Conservation (phyloP, 1,140 invertebrate genomes). For the Metopolophium dirhodum region DNA sequence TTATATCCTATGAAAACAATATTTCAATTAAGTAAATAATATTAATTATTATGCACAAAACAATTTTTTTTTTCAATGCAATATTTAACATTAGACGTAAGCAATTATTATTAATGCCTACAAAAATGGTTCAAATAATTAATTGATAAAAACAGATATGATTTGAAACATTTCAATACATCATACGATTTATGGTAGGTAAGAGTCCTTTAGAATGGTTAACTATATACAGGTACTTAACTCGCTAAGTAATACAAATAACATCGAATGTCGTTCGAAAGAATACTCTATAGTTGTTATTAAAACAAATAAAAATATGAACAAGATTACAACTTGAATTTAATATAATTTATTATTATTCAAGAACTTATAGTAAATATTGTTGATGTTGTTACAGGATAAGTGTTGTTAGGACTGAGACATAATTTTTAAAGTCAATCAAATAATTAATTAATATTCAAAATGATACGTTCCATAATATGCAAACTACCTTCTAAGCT, state of each 20-base stretch:
- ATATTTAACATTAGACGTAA: background rate
- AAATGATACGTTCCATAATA: slow-evolving; percentile 33
- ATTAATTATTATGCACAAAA: background rate
- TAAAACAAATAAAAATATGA: background rate
- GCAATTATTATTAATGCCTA: background rate
- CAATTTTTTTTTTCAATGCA: background rate
- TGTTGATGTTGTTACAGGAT: background rate
- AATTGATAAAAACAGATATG: background rate
- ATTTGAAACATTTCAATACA: background rate
- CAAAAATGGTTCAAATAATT: background rate
- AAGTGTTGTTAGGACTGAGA: background rate
- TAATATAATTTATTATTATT: background rate
- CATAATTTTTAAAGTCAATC: background rate
- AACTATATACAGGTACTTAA: background rate
- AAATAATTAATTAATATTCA: background rate
- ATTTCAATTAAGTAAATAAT: background rate
- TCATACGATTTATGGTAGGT: background rate
- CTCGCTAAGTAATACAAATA: background rate
- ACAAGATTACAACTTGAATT: background rate
- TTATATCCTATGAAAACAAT: background rate
- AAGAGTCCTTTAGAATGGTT: background rate
- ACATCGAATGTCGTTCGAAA: background rate
- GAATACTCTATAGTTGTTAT: background rate
- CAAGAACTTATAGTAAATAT: background rate
- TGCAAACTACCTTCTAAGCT: background rate